Evolutionary conservation across 2,797 vertebrate species (phyloP).

Genomic region (Lepus oiostolus): DNA sequence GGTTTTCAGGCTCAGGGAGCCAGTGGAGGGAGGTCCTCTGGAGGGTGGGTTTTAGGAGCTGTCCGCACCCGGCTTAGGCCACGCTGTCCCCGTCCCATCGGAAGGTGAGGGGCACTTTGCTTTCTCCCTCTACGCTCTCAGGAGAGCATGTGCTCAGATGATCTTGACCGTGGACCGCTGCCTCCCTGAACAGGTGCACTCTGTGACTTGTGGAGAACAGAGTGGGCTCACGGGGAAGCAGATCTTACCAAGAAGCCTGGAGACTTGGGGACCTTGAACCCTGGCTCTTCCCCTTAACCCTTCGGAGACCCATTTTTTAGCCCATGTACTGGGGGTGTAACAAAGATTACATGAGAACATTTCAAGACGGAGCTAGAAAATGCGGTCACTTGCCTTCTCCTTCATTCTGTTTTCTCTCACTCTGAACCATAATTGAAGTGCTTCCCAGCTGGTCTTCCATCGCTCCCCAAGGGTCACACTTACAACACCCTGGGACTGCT

Average conservation of each 20-base stretch:
- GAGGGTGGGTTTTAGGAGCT: background rate
- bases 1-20: background rate
- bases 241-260: no score
- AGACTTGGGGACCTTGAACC: background rate
- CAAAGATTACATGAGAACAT: no score
- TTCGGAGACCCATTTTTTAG: background rate
- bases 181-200: background rate
- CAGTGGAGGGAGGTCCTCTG: background rate
- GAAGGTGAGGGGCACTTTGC: background rate
- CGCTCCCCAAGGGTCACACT: background rate
- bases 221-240: background rate
- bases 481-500: background rate
- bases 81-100: accelerated
- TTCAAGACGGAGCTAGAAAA: background rate
- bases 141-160: background rate
- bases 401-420: background rate
- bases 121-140: background rate
- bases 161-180: accelerated
- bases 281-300: no score
- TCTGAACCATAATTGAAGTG: background rate
- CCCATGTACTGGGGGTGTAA: background rate
- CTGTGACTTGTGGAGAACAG: no score
- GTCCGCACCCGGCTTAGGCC: background rate
- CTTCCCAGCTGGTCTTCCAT: background rate
- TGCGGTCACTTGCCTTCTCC: background rate